Base-by-base conservation (phyloP, 2,888 invertebrate species). In the Leptogaster cylindrica region DNA sequence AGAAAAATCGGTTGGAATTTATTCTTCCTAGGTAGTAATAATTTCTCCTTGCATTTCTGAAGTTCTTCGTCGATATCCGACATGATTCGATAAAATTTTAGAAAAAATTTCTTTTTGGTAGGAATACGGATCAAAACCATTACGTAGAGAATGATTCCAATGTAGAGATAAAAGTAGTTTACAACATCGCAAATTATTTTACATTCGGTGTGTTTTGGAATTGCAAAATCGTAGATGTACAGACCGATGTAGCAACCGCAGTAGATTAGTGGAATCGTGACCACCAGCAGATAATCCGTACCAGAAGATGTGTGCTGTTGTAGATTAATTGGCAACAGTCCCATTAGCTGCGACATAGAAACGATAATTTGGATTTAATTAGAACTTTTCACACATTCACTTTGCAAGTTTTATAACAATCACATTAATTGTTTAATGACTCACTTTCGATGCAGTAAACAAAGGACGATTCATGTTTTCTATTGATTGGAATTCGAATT, bases 21-120 rank as follows among this genome's bases (percentile, higher is more conserved):
- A 6, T n/a, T 41, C 12, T 58, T 58, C 5, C 41, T 23, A 6
- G 36, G 58, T 7, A 58, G 7, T 58, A 39, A 3, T 4, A 41
- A 16, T 1, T 36, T 58, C 12, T 10, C 12, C 8, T 36, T 58
- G 39, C 58, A 58, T 8, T 41, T 39, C 41, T 58, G 20, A 10
- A 58, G 25, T 14, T 58, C 58, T 2, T 58, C 41, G n/a, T 58
- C 58, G 23, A 58, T 25, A 8, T 36, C 58, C 1, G 12, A 7
- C 12, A 58, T 20, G 18, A 41, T 14, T 6, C 23, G 23, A 25
- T 36, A 27, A 14, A 58, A 58, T 14, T 58, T 58, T 7, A 58
- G 4, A 14, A 58, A 28, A 31, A 58, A 58, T 4, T 16, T 4
- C 16, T 58, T 58, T 14, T 58, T 58, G 16, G 39, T 14, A 4